Base-by-base conservation (phyloP, 2,113 vertebrate species). In the Phaetusa simplex region DNA sequence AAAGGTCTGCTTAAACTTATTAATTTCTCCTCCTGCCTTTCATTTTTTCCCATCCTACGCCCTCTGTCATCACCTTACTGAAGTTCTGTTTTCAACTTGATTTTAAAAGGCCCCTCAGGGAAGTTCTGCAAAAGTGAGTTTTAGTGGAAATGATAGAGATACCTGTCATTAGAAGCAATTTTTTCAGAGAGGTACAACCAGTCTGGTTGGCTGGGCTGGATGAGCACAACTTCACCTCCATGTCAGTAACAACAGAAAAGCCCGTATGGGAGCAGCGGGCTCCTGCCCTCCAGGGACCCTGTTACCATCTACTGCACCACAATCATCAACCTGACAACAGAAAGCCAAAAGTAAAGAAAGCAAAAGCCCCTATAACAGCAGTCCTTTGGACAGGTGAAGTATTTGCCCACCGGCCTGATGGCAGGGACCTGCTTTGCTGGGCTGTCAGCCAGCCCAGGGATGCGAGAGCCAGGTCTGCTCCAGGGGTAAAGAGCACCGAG, bases 401-500 rank as follows among this genome's bases (percentile, higher is more conserved):
- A 43, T 61, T 61, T 59, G 40, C 26, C 11, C 24, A 61, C 4
- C 15, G 73, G 38, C 9, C 34, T 66, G 32, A 30, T 6, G 7
- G 11, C 49, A 82, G 30, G 3, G 10, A 5, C 7, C 53, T 59
- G 8, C 14, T 81, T 79, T 49, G 3, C 29, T 0, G 0, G 38
- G 11, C 19, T 76, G 24, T 36, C 69, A 66, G 23, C 14, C 29
- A 42, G 19, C 13, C 9, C 45, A 21, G 21, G 16, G 15, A 47
- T 23, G 43, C 1, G 1, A 82, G 5, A 85, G 36, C 12, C 76
- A 59, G 30, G 4, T 40, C 52, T 64, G 7, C 38, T 78, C 10
- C 13, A 19, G 20, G 5, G 2, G 0, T 4, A 8, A n/a, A n/a
- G 26, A 58, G 8, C 24, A 71, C 7, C 2, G 0, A 74, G 38